phyloP scores from a whole-genome alignment of 2,797 vertebrate genomes.

The Aratinga solstitialis region DNA sequence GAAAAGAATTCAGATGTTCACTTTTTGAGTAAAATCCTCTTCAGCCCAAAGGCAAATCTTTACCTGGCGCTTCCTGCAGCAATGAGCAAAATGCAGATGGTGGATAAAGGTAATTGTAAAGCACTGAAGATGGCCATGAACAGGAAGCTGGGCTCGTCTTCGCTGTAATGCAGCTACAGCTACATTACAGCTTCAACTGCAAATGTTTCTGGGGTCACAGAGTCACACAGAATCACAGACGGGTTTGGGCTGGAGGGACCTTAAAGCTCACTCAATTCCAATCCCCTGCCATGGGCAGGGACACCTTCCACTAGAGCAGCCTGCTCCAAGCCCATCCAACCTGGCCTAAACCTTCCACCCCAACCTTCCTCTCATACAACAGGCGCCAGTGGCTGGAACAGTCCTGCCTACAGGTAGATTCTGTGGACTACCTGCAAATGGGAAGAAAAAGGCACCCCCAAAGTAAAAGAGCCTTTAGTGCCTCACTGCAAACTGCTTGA shows the following conservation, averaged over 20 bases:
- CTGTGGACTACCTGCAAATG: fast-evolving
- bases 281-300: background rate
- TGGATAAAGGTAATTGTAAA: background rate
- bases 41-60: background rate
- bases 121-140: background rate
- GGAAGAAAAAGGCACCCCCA: background rate
- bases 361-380: background rate
- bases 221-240: background rate
- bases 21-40: background rate
- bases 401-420: background rate
- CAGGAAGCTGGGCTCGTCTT: background rate
- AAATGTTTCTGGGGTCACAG: background rate
- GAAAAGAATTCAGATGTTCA: background rate
- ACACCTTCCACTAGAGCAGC: background rate
- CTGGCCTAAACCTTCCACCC: background rate
- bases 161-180: background rate
- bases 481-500: fast-evolving
- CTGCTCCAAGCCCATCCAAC: background rate
- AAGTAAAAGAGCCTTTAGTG: background rate
- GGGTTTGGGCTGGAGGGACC: background rate
- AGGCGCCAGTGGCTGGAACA: fast-evolving
- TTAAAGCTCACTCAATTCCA: background rate
- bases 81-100: background rate
- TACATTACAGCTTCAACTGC: background rate
- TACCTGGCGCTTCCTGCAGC: background rate